These are phyloP conservation scores for Cyrtodaria siliqua DNA, from an alignment of 2,888 invertebrate species.

Conservation along the genomic window DNA sequence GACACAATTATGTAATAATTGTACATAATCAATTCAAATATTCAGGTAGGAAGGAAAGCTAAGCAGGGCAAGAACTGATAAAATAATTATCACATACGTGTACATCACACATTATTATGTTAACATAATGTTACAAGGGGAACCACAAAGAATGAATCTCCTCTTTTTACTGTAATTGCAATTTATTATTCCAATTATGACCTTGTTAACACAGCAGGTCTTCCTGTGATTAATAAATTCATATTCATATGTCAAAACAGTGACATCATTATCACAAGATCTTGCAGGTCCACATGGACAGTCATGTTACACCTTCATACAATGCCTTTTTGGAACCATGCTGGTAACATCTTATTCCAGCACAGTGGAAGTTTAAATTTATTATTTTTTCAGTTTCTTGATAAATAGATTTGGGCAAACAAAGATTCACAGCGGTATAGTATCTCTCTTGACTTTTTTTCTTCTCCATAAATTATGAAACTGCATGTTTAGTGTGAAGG, in stretches of 20 bases:
- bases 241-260: conserved; percentile 14
- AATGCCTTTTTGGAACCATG: too few species aligned
- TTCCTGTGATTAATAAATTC: conserved; percentile 27
- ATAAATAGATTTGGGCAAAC: neutral
- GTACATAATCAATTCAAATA: too few species aligned
- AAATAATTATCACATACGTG: conserved; percentile 20
- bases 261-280: conserved; percentile 25
- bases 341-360: neutral
- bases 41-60: too few species aligned
- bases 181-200: conserved; percentile 23
- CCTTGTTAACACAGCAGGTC: conserved; percentile 36
- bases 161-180: conserved; percentile 24
- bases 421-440: too few species aligned
- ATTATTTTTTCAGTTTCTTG: neutral
- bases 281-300: too few species aligned
- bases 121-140: too few species aligned
- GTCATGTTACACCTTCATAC: too few species aligned
- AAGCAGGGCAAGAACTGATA: too few species aligned
- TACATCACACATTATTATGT: neutral
- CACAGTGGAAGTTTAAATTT: neutral
- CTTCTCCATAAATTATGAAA: too few species aligned
- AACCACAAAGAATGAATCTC: neutral
- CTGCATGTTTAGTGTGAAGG: too few species aligned
- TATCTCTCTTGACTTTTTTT: too few species aligned
- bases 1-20: too few species aligned